These are phyloP conservation scores for Labeo catla DNA, from an alignment of 2,113 vertebrate species.

Conservation along the genomic window DNA sequence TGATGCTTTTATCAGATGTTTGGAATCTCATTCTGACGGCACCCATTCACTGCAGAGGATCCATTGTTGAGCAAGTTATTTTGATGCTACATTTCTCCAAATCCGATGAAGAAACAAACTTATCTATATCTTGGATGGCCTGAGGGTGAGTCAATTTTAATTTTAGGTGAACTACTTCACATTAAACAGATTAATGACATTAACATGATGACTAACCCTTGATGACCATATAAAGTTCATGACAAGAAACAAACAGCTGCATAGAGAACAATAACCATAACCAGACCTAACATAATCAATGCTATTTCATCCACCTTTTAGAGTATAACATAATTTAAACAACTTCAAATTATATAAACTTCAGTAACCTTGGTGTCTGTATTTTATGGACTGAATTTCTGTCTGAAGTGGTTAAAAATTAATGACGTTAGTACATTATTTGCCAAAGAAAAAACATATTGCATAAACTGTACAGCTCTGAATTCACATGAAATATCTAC, in stretches of 20 bases:
- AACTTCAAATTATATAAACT: not conserved
- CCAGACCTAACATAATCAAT: not conserved
- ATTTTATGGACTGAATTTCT: not conserved
- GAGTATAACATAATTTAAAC: not conserved
- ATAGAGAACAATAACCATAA: not conserved
- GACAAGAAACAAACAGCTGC: no score
- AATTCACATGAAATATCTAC: not conserved
- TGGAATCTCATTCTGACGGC: not conserved
- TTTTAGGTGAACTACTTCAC: no score
- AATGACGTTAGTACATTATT: not conserved
- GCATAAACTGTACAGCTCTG: not conserved
- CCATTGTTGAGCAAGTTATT: not conserved
- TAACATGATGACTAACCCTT: no score
- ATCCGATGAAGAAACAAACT: not conserved
- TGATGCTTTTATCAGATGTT: not conserved
- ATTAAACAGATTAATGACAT: no score
- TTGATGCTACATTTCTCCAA: not conserved
- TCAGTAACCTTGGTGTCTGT: not conserved
- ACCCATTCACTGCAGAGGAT: not conserved
- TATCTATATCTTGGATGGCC: not conserved
- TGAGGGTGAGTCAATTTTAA: no score
- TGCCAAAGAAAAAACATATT: not conserved
- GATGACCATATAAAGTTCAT: no score
- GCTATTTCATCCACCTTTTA: not conserved
- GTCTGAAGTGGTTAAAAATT: not conserved